These are phyloP conservation scores for Cettia cetti DNA, from an alignment of 2,113 vertebrate genomes.

Conservation along the genomic window DNA sequence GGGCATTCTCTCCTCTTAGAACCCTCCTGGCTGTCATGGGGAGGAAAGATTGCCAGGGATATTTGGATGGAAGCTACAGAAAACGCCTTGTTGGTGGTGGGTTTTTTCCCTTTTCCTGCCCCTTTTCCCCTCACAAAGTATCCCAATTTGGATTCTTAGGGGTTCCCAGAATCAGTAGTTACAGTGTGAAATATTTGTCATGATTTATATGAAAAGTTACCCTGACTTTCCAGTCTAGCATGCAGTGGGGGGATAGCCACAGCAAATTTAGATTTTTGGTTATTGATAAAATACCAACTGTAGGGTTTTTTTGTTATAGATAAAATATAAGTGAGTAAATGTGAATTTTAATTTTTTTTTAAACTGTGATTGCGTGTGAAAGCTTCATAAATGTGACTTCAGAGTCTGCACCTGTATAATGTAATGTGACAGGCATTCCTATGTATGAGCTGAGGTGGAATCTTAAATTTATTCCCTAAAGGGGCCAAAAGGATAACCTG, in stretches of 20 bases:
- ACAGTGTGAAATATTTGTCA: neutral
- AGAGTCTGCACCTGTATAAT: neutral
- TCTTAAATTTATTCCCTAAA: neutral
- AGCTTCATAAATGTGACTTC: neutral
- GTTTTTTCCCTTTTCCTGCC: neutral
- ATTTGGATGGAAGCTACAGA: neutral
- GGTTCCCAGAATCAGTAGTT: neutral
- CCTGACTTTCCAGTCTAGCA: neutral
- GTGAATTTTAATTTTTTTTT: neutral
- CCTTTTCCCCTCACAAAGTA: neutral
- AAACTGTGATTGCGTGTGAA: neutral
- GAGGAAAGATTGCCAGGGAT: neutral
- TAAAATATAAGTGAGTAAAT: neutral
- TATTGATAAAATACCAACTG: neutral
- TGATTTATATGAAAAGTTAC: neutral
- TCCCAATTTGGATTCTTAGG: neutral
- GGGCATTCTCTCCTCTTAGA: neutral
- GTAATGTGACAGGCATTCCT: neutral
- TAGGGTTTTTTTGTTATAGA: neutral
- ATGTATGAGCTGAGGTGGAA: neutral
- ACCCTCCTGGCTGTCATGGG: neutral
- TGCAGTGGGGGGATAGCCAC: neutral
- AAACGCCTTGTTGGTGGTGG: neutral
- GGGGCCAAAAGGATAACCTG: neutral
- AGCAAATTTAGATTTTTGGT: neutral